These are phyloP conservation scores for Pharmacophagus antenor DNA, from an alignment of 2,888 invertebrate species.

Conservation along the genomic window DNA sequence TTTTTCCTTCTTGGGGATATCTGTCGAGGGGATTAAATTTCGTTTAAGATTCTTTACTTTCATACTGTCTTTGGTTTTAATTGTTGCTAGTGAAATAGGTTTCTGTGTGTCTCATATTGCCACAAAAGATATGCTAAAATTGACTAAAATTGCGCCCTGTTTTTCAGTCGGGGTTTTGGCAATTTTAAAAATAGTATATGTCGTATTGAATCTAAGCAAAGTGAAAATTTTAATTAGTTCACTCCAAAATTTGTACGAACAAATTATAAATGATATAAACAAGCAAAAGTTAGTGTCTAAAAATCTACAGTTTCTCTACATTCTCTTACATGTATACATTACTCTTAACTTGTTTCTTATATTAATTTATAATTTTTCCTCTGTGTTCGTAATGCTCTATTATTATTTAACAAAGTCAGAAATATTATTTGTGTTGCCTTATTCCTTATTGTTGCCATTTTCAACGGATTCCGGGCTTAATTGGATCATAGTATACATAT, in stretches of 20 bases:
- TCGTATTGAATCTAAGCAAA: constrained; percentile 38
- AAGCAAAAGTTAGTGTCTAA: constrained; percentile 43
- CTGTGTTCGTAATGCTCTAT: constrained; percentile 50
- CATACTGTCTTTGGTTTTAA: constrained; percentile 37
- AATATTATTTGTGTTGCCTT: constrained; percentile 51
- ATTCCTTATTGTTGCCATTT: constrained; percentile 58
- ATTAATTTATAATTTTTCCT: constrained; percentile 60
- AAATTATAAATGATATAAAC: constrained; percentile 41
- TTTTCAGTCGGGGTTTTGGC: constrained; percentile 51
- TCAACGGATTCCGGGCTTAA: constrained; percentile 49
- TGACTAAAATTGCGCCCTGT: constrained; percentile 59
- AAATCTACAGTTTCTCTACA: constrained; percentile 47
- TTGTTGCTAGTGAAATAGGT: constrained; percentile 43
- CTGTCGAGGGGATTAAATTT: constrained; percentile 43
- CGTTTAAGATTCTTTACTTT: constrained; percentile 44
- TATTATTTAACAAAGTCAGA: constrained; percentile 44
- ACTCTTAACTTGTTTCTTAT: constrained; percentile 56
- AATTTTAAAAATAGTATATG: constrained; percentile 45
- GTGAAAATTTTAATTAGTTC: constrained; percentile 46
- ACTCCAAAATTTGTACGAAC: constrained; percentile 45
- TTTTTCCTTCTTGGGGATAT: constrained; percentile 49
- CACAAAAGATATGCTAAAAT: constrained; percentile 52
- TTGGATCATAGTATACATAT: constrained; percentile 53
- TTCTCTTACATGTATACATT: constrained; percentile 57
- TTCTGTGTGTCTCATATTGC: constrained; percentile 54